Conservation (phyloP, 2,113 vertebrate genomes). For the Uria aalge region DNA sequence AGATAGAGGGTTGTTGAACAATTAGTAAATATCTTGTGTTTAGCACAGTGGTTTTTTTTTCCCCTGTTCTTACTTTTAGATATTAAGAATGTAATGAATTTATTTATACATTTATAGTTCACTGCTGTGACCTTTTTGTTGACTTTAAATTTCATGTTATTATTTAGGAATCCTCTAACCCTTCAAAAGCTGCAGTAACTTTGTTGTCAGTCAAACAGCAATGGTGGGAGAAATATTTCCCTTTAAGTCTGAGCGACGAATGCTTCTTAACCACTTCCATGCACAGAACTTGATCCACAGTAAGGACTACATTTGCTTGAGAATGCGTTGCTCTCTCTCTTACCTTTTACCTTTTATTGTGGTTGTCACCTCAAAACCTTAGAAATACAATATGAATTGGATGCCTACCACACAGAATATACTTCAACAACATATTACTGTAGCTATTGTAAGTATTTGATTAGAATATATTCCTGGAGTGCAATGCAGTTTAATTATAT, state of each 20-base stretch:
- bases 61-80: not conserved
- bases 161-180: not conserved
- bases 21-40: not conserved
- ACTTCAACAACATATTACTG: not conserved
- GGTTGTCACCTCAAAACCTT: not conserved
- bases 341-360: not conserved
- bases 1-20: not conserved
- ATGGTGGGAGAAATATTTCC: not conserved
- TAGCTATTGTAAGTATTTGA: not conserved
- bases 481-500: not conserved
- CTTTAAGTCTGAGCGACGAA: not conserved
- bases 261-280: not conserved
- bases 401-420: not conserved
- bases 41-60: accelerated
- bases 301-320: not conserved
- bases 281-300: not conserved
- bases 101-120: not conserved
- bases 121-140: not conserved
- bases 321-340: not conserved
- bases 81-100: not conserved
- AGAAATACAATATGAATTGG: not conserved
- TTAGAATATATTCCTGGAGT: not conserved
- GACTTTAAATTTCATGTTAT: not conserved
- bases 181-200: not conserved
- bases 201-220: not conserved